Percentiles rank a stretch among this genome's conserved stretches.
Evolutionary conservation across 53 echinoderm and acorn worm species (phyloP).

Genomic region (Paelopatides confundens): DNA sequence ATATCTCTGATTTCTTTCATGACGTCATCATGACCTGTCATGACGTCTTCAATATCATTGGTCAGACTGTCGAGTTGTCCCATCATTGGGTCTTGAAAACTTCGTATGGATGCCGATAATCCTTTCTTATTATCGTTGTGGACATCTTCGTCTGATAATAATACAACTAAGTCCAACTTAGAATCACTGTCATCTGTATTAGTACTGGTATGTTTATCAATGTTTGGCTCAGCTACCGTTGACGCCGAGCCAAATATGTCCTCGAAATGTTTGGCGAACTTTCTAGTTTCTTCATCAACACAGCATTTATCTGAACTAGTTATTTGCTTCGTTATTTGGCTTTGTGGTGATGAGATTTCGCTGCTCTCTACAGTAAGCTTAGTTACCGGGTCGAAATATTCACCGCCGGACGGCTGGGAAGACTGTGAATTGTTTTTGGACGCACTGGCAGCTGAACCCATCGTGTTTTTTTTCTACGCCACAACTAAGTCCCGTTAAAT

Average conservation of each 20-base stretch:
- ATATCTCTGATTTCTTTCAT: constrained; percentile 6
- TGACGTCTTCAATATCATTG: background rate
- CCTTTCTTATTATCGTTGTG: background rate
- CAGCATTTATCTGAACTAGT: background rate
- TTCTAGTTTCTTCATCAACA: background rate
- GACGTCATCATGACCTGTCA: constrained; percentile 28
- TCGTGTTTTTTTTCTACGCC: too few relatives aligned
- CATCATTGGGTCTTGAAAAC: background rate
- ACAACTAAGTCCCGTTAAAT: too few relatives aligned
- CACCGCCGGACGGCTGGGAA: too few relatives aligned
- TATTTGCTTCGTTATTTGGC: too few relatives aligned
- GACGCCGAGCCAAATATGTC: background rate
- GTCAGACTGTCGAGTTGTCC: background rate
- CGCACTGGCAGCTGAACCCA: too few relatives aligned
- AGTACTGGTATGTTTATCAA: background rate
- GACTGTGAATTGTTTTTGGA: too few relatives aligned
- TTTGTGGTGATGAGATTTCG: too few relatives aligned
- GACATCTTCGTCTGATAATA: background rate
- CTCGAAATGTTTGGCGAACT: background rate
- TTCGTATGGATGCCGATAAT: background rate
- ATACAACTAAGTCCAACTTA: background rate
- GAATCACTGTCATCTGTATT: background rate
- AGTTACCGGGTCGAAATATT: too few relatives aligned
- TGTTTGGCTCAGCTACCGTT: background rate
- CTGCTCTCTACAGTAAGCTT: too few relatives aligned